Percentiles rank a stretch among this genome's conserved stretches.
phyloP scores from a whole-genome alignment of 2,888 invertebrate species.

The Xylophagus ater region DNA sequence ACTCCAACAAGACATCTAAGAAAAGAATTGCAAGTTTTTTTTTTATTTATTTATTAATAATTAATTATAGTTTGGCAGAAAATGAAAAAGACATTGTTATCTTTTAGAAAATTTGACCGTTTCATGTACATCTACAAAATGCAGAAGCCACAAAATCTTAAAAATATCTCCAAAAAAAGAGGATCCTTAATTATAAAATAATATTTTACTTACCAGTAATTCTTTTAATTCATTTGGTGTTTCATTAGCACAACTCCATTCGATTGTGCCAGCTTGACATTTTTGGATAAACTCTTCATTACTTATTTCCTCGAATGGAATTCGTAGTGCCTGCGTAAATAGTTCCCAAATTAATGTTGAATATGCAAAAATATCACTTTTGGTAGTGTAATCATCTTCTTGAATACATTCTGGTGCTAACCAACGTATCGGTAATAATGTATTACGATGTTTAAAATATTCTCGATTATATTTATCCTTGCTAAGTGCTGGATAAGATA shows the following conservation, averaged over 20 bases:
- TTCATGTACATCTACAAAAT: too few species aligned
- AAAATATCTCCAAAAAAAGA: too few species aligned
- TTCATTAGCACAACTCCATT: conserved; percentile 55
- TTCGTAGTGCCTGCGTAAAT: conserved; percentile 62
- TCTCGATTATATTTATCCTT: conserved; percentile 82
- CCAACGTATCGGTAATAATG: conserved; percentile 83
- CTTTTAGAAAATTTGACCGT: too few species aligned
- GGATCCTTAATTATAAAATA: neutral
- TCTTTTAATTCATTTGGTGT: conserved; percentile 51
- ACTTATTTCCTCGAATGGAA: conserved; percentile 49
- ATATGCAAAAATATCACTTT: conserved; percentile 88
- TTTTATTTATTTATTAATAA: too few species aligned
- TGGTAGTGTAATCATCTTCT: conserved; percentile 84
- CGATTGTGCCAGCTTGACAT: conserved; percentile 43
- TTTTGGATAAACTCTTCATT: conserved; percentile 35
- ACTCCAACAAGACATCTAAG: conserved; percentile 37
- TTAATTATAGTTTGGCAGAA: neutral
- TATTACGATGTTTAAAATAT: conserved; percentile 75
- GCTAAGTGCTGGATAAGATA: conserved; percentile 67
- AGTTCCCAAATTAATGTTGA: conserved; percentile 87
- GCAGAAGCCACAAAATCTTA: too few species aligned
- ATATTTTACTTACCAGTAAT: conserved; percentile 40
- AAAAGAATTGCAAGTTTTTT: neutral
- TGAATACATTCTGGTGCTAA: conserved; percentile 77
- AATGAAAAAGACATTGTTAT: conserved; percentile 1